These are phyloP conservation scores for Caenorhabditis doughertyi DNA, from an alignment of 2,888 invertebrate genomes.

Conservation along the genomic window DNA sequence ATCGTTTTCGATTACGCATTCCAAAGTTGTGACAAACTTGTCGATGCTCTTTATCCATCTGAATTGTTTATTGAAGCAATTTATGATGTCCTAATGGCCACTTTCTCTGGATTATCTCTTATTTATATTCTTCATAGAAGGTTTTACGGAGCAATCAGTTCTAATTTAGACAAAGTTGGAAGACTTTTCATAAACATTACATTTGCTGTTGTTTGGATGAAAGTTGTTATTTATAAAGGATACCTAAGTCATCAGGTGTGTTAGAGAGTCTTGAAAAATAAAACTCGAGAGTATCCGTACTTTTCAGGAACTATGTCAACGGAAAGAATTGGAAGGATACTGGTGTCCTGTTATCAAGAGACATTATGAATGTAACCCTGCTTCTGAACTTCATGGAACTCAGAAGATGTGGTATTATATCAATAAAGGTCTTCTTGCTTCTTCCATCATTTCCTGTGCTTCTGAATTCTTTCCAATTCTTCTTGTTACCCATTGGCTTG, in stretches of 20 bases:
- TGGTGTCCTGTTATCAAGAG: conserved; percentile 81
- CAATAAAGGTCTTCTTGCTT: conserved; percentile 75
- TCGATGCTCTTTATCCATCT: conserved; percentile 75
- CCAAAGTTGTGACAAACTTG: conserved; percentile 75
- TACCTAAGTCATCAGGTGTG: conserved; percentile 79
- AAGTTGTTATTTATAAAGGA: conserved; percentile 81
- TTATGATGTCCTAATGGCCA: conserved; percentile 78
- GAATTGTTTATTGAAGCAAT: conserved; percentile 78
- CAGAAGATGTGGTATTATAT: conserved; percentile 80
- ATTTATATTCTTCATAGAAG: conserved; percentile 80
- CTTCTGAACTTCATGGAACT: conserved; percentile 77
- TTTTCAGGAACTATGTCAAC: conserved; percentile 79
- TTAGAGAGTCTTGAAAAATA: background rate
- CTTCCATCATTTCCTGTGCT: conserved; percentile 81
- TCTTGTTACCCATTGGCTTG: conserved; percentile 81
- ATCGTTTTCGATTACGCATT: conserved; percentile 79
- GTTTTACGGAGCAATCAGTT: conserved; percentile 80
- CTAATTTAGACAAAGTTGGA: conserved; percentile 77
- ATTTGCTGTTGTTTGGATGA: conserved; percentile 80
- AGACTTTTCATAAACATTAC: conserved; percentile 80
- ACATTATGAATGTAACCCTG: conserved; percentile 78
- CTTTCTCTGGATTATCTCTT: conserved; percentile 76
- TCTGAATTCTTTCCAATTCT: conserved; percentile 82
- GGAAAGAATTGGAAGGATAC: conserved; percentile 81
- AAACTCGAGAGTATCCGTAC: background rate